Base-by-base conservation (phyloP, 2,113 vertebrate genomes). In the Aegypius monachus region DNA sequence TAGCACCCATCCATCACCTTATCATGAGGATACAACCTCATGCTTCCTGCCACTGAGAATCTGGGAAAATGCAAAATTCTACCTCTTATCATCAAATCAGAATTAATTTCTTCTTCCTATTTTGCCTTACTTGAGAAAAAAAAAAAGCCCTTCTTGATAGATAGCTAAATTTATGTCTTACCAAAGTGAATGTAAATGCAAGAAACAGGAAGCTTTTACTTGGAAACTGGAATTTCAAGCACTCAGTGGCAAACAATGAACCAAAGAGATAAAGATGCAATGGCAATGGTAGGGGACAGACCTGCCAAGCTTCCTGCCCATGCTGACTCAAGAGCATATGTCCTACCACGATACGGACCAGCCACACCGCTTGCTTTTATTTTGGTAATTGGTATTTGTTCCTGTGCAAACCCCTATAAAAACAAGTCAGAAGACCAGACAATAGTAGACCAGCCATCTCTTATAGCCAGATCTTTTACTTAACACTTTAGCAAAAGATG, bases 181-280 rank as follows among this genome's bases (percentile, higher is more conserved):
- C 93, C 95, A 97, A 97, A 97, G 96, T 97, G 98, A 98, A 98
- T 97, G 98, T 86, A 98, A 98, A 97, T 86, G 94, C 93, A 94
- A 97, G 97, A 97, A 98, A 98, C 98, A 98, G 98, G 98, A 98
- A 98, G 97, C 98, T 98, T 98, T 98, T 97, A 98, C 97, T 98
- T 97, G 97, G 98, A 98, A 98, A 98, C 97, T 97, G 98, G 97
- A 98, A 97, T 98, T 98, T 98, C 97, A 98, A 96, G 97, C 96
- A 90, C 95, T 98, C 80, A 10, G 97, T 94, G 96, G 97, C 97
- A 97, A 98, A 98, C 98, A 99, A 98, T 98, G 98, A 98, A 95
- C 80, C 22, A 17, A 97, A 97, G 98, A 98, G 98, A 99, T 98
- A 98, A 98, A 98, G 98, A 98, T 97, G 97, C 97, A 95, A 95